These are phyloP conservation scores for Apteryx mantelli DNA, from an alignment of 2,113 vertebrate species.

Conservation along the genomic window DNA sequence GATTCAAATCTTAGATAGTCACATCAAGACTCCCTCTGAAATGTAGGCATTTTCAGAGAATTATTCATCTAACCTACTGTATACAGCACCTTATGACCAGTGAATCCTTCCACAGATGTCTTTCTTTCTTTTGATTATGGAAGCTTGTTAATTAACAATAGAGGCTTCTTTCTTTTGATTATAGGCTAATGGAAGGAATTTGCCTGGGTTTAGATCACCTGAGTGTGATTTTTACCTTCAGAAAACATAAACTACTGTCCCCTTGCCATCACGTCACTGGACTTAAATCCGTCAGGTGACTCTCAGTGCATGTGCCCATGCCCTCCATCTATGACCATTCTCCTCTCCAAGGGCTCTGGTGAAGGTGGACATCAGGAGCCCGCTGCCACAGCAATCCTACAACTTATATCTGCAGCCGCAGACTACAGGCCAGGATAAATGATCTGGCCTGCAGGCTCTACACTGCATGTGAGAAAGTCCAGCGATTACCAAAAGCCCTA, in stretches of 20 bases:
- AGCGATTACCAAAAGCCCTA: background rate
- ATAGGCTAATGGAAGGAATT: background rate
- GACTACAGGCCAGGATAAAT: background rate
- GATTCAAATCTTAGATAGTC: background rate
- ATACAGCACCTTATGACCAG: rapidly evolving
- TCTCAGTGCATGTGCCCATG: background rate
- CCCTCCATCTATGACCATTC: rapidly evolving
- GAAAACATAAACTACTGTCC: background rate
- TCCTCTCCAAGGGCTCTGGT: background rate
- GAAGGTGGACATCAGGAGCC: background rate
- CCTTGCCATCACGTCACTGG: rapidly evolving
- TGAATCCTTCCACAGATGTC: background rate
- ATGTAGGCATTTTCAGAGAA: background rate
- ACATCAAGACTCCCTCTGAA: background rate
- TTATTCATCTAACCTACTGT: background rate
- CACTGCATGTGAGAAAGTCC: background rate
- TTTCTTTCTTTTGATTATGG: background rate
- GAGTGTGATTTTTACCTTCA: rapidly evolving
- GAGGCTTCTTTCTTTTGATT: background rate
- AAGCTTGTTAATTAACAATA: background rate
- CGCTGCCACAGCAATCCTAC: background rate
- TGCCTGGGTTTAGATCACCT: background rate
- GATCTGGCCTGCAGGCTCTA: background rate
- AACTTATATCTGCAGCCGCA: background rate
- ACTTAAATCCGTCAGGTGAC: background rate